Conservation (phyloP, 1,140 invertebrate genomes). For the Papilio helenus region DNA sequence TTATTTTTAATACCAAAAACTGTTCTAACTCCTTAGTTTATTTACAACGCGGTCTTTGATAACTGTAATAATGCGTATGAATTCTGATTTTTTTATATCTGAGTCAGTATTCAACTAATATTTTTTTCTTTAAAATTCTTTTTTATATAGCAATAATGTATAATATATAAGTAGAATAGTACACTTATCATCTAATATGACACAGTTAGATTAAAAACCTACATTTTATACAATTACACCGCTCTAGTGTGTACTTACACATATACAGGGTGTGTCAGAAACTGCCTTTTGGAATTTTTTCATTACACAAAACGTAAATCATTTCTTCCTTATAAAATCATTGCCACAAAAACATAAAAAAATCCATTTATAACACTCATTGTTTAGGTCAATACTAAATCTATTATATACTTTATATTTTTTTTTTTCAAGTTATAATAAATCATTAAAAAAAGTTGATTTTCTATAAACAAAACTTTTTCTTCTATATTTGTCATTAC, state of each 20-base stretch:
- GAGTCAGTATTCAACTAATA: slow-evolving; percentile 76
- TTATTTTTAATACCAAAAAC: slow-evolving; percentile 66
- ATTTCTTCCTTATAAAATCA: slow-evolving; percentile 11
- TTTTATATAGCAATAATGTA: slow-evolving; percentile 78
- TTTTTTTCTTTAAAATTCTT: slow-evolving; percentile 76
- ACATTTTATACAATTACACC: slow-evolving; percentile 76
- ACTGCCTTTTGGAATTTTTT: slow-evolving; percentile 46
- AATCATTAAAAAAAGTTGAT: neutral
- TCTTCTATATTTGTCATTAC: too few relatives aligned
- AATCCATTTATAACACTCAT: neutral
- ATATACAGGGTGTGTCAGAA: slow-evolving; percentile 68
- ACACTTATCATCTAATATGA: slow-evolving; percentile 80
- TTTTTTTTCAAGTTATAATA: neutral
- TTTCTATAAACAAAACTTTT: too few relatives aligned
- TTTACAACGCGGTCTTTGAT: slow-evolving; percentile 60
- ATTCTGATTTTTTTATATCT: slow-evolving; percentile 40
- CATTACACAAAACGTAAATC: slow-evolving; percentile 17
- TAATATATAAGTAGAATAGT: slow-evolving; percentile 75
- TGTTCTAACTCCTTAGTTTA: slow-evolving; percentile 73
- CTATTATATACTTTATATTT: neutral
- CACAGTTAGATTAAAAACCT: slow-evolving; percentile 78
- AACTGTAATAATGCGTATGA: slow-evolving; percentile 22
- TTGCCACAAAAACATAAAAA: slow-evolving; percentile 1
- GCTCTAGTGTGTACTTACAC: slow-evolving; percentile 72
- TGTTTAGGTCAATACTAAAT: neutral